These are phyloP conservation scores for Cyclargus thomasi DNA, from an alignment of 1,140 invertebrate genomes.

Conservation along the genomic window DNA sequence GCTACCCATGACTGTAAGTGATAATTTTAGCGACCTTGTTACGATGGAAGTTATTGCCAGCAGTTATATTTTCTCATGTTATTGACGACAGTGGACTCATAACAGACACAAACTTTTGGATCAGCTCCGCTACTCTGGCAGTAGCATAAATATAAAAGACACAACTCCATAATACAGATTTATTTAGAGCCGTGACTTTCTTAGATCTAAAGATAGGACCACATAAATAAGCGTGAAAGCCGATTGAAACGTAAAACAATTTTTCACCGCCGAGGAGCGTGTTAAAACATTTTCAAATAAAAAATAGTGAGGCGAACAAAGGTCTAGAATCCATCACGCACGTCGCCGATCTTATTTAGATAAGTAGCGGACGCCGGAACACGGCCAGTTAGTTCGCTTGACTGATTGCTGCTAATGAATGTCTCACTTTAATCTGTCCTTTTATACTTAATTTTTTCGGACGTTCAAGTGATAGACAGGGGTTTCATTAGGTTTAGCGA, in stretches of 20 bases:
- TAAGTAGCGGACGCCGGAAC: slow-evolving; percentile 58
- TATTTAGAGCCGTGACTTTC: neutral
- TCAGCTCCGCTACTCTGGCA: too few relatives aligned
- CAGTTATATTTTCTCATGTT: too few relatives aligned
- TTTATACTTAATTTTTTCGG: slow-evolving; percentile 13
- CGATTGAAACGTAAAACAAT: neutral
- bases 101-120: too few relatives aligned
- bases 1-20: too few relatives aligned
- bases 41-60: too few relatives aligned
- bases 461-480: slow-evolving; percentile 7
- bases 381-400: slow-evolving; percentile 52
- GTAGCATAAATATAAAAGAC: too few relatives aligned
- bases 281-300: slow-evolving; percentile 14
- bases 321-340: slow-evolving; percentile 65
- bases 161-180: too few relatives aligned
- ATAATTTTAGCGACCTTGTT: too few relatives aligned
- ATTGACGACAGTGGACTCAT: too few relatives aligned
- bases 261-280: neutral
- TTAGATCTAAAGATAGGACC: neutral
- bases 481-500: neutral
- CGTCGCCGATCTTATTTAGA: slow-evolving; percentile 66
- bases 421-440: slow-evolving; percentile 47
- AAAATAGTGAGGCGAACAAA: slow-evolving; percentile 28
- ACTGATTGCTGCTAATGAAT: slow-evolving; percentile 67
- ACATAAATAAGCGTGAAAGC: neutral